phyloP scores from a whole-genome alignment of 2,888 invertebrate genomes.

The Stictocephala bisonia region DNA sequence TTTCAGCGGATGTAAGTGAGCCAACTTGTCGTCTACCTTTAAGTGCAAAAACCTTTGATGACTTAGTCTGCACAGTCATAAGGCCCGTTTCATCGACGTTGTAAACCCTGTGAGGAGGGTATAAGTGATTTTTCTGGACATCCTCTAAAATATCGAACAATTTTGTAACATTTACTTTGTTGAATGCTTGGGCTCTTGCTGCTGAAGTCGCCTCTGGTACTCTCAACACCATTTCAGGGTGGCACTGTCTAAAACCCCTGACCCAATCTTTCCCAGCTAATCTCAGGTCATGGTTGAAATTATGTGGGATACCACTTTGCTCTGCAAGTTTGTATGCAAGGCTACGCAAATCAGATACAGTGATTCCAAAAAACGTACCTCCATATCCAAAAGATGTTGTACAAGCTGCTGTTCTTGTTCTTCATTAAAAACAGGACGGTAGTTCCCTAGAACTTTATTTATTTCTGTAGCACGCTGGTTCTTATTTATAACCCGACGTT shows the following conservation, averaged over 20 bases:
- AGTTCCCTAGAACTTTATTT: slow-evolving; percentile 25
- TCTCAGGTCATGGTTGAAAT: slow-evolving; percentile 32
- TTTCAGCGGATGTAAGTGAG: slow-evolving; percentile 47
- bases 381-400: slow-evolving; percentile 22
- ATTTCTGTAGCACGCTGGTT: slow-evolving; percentile 15
- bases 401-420: slow-evolving; percentile 30
- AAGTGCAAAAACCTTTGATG: slow-evolving; percentile 58
- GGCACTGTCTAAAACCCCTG: slow-evolving; percentile 34
- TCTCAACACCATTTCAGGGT: slow-evolving; percentile 29
- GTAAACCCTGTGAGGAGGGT: slow-evolving; percentile 58
- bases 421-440: slow-evolving; percentile 28
- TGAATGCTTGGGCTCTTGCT: slow-evolving; percentile 50
- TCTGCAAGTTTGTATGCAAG: slow-evolving; percentile 31
- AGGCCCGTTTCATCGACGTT: slow-evolving; percentile 63
- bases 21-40: slow-evolving; percentile 62
- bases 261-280: slow-evolving; percentile 36
- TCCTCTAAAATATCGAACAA: slow-evolving; percentile 50
- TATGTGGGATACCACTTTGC: slow-evolving; percentile 28
- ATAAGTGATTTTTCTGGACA: slow-evolving; percentile 53
- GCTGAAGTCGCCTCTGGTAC: slow-evolving; percentile 48
- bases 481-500: slow-evolving; percentile 24
- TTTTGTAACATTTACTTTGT: slow-evolving; percentile 45
- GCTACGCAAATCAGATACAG: slow-evolving; percentile 5
- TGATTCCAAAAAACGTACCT: slow-evolving; percentile 36
- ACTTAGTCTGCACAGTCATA: slow-evolving; percentile 60